Base-by-base conservation (phyloP, 1,140 invertebrate species). In the roundworm (Caenorhabditis elegans) region DNA sequence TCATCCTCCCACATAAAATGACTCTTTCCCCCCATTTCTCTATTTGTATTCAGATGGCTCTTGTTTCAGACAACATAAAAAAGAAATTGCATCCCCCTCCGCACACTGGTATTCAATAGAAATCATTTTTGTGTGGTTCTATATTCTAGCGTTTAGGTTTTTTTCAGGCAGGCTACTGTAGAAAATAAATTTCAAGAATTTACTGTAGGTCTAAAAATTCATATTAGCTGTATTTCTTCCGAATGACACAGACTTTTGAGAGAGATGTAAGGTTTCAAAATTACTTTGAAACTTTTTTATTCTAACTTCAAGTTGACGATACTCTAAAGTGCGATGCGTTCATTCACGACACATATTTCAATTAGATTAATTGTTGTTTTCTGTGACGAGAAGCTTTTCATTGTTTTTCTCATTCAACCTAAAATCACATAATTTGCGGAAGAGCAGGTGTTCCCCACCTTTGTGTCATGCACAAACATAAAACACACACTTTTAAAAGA, bases 381-480 rank as follows among this genome's bases (percentile, higher is more conserved):
- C 15, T 43, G 5, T 43, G 5, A 15, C 39, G 6, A 8, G 15
- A 43, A 43, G 39, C 39, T 43, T 43, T 43, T 43, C 15, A 53
- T 53, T 53, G 49, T 53, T 53, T 53, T 24, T n/a, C 49, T 5
- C n/a, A 26, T 53, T 26, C 24, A 22, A 4, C 49, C 49, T 24
- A 2, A 53, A 53, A 53, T 22, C 5, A 15, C 49, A 53, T 53
- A 70, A 70, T 70, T 70, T 39, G 60, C 34, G 60, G 60, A 70
- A 70, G 60, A 70, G 60, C 60, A 70, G 60, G 60, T 70, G 60
- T 70, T 70, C 22, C n/a, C n/a, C 60, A 70, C 34, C 26, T 70
- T 70, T 22, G 60, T 60, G 60, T 39, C 60, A 70, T 17, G 19
- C 60, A 70, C 34, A 17, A 11, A 70, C 19, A 70, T 10, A 39